Conservation (phyloP, 2,113 vertebrate species). For the Larimichthys crocea region DNA sequence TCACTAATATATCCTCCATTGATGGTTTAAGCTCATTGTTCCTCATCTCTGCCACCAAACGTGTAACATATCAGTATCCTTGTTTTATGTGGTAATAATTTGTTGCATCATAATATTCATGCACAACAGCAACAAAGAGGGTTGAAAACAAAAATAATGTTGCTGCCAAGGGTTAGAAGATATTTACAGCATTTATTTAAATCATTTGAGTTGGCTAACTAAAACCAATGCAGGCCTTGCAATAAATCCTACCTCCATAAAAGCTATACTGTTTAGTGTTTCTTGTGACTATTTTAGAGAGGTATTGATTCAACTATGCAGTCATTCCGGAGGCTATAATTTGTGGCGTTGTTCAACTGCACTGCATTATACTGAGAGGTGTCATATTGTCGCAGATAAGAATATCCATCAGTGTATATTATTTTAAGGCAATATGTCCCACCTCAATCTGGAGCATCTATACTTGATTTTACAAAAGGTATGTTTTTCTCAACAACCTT, state of each 20-base stretch:
- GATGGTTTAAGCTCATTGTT: neutral
- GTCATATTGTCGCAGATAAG: neutral
- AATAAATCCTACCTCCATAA: neutral
- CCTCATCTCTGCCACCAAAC: neutral
- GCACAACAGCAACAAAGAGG: neutral
- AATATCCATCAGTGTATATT: neutral
- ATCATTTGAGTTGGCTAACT: neutral
- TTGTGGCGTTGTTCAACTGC: neutral
- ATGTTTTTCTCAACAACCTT: conserved; percentile 54
- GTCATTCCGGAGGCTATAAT: neutral
- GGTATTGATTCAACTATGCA: neutral
- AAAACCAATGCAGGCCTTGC: neutral
- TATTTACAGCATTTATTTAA: neutral
- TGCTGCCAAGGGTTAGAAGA: neutral
- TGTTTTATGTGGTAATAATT: too few species aligned
- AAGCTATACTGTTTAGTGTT: neutral
- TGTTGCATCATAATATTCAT: neutral
- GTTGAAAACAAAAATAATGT: neutral
- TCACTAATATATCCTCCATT: neutral
- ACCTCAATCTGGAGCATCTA: conserved; percentile 9
- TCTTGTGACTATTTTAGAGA: neutral
- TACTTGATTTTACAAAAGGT: conserved; percentile 17
- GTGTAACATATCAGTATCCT: too few species aligned
- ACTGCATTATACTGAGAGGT: neutral
- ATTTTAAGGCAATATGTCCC: conserved; percentile 7